Conservation (phyloP, 1,140 invertebrate species). For the Drosophila willistoni region DNA sequence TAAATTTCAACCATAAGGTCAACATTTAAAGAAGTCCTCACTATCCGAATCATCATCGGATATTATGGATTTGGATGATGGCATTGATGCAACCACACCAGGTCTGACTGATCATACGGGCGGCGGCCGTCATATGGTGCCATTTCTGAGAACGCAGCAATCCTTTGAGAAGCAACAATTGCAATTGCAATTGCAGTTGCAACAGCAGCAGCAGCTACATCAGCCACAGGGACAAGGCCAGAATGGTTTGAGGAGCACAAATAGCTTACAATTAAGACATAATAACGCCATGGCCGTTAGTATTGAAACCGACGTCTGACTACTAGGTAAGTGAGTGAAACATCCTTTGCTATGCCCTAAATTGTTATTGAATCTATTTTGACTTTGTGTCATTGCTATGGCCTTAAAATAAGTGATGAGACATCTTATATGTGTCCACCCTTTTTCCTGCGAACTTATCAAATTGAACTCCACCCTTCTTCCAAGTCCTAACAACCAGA, state of each 20-base stretch:
- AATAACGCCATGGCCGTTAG: conserved; percentile 90
- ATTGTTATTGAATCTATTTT: too few species aligned
- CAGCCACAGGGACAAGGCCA: conserved; percentile 60
- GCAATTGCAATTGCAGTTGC: conserved; percentile 71
- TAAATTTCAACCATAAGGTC: conserved; percentile 84
- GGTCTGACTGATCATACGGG: conserved; percentile 84
- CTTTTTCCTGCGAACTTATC: too few species aligned
- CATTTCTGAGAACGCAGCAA: conserved; percentile 83
- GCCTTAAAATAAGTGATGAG: too few species aligned
- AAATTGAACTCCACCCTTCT: too few species aligned
- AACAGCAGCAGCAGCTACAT: conserved; percentile 62
- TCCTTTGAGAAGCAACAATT: conserved; percentile 81
- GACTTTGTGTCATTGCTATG: too few species aligned
- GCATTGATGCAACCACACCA: conserved; percentile 90
- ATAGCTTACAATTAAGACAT: conserved; percentile 92
- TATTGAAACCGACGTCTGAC: conserved; percentile 99
- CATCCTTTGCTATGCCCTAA: not conserved
- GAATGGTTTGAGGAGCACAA: conserved; percentile 87
- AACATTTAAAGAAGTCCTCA: conserved; percentile 95
- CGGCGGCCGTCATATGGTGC: conserved; percentile 81
- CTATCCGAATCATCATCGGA: conserved; percentile 96
- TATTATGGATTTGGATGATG: conserved; percentile 97
- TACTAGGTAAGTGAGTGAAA: conserved; percentile 88
- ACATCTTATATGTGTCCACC: too few species aligned
- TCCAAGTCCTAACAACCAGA: too few species aligned